Evolutionary conservation across 92 coral and sea anemone species (phyloP), one percentile per base, ranked within the genome.

Genomic region (Phenganax marumi): DNA sequence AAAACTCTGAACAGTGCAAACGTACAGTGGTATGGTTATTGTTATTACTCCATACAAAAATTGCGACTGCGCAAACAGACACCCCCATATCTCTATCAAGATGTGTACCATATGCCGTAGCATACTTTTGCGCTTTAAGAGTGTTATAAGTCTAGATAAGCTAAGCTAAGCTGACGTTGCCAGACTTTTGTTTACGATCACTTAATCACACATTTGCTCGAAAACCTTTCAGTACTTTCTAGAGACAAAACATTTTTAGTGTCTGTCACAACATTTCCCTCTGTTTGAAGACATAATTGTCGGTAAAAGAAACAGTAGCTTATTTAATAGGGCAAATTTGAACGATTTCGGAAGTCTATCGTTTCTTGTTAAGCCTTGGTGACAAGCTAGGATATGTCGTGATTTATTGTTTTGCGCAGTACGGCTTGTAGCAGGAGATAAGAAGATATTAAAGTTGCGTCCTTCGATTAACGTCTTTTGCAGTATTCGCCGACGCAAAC

Each of bases 361-460:
- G 43, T 21, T 76, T 22, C 81, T 51, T 51, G 65, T 77, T 77
- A 77, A 77, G 82, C 66, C 82, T 77, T 77, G 82, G 55, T 77
- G 82, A 77, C 82, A 77, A 77, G 82, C 54, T 22, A 47, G 50
- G 71, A 77, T 50, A 60, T 60, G 8, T 52, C 71, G 64, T 77
- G 82, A 77, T 77, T 77, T 77, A 77, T 77, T 77, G 82, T 77
- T 77, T 77, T 60, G 65, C 82, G 82, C 47, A 77, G 57, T 61
- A 60, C 82, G 46, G 71, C 82, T 77, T 77, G 82, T 61, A 61
- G 56, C 25, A 33, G 52, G 25, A 77, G 82, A 77, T 77, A 77
- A 77, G 82, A 61, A 58, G 43, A 61, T 77, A 70, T 58, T 58
- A 61, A 77, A 77, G 66, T 33, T 24, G 71, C 54, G 71, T 58